Evolutionary conservation across 1,140 invertebrate species (phyloP), one percentile per base, ranked within the genome.

Genomic region (Aphaenogaster rudis): DNA sequence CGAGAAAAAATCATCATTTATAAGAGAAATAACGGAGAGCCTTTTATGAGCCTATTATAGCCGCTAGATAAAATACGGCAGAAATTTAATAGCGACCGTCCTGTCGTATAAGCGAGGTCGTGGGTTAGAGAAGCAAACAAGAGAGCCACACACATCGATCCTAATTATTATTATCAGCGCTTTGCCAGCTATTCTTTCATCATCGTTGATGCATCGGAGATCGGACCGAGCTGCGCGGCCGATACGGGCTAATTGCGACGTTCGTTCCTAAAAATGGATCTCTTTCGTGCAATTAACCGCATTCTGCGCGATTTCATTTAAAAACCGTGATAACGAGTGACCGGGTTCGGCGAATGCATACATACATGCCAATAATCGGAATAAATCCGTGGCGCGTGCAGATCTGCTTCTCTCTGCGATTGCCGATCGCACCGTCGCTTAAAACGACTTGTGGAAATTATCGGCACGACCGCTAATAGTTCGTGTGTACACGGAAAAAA

Each of bases 81-180:
- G 85, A 72, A 81, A 52, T 81, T 90, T 88, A 88, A 90, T 86
- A 28, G 59, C 77, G 11, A n/a, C 54, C 45, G 13, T 39, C 48
- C 74, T 76, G 76, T 74, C 45, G 28, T 69, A 52, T 50, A 61
- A 77, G 21, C 72, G 88, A 81, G 84, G 81, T 86, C 84, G 80
- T 39, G 86, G 88, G 88, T 88, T 91, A 90, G 17, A 91, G 88
- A 91, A 88, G 84, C 90, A 91, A 91, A 91, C 88, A 86, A 86
- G 64, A 86, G 64, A 74, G 45, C 69, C 71, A 79, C 88, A 71
- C 91, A 67, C 90, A 86, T 87, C 81, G 90, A 86, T 88, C 86
- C 89, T 84, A 91, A 91, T 91, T 88, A 91, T 88, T 85, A 79
- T 77, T 91, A 91, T 91, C 89, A 82, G 69, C 69, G 81, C 52